A percentile compares a stretch with the other conserved stretches of the same genome.
These are phyloP conservation scores for Clostera curtula DNA, from an alignment of 2,888 invertebrate species.

Conservation along the genomic window DNA sequence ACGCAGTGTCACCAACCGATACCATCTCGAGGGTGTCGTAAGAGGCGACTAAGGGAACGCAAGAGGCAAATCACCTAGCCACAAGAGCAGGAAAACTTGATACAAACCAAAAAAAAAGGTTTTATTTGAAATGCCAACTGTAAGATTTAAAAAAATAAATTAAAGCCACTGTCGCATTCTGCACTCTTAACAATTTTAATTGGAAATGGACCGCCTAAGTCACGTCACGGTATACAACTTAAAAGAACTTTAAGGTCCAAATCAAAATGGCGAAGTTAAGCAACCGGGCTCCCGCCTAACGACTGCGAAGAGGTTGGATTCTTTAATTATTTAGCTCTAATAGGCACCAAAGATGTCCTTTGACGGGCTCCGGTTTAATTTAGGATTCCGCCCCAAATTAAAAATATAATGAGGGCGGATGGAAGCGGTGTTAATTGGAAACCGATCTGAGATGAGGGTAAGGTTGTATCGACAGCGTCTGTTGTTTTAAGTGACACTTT, in stretches of 20 bases:
- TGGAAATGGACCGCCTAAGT: constrained; percentile 23
- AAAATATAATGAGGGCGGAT: constrained; percentile 73
- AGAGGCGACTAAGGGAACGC: too few species aligned
- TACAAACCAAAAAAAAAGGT: too few species aligned
- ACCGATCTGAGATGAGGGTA: constrained; percentile 60
- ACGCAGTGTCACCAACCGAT: too few species aligned
- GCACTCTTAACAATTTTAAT: constrained; percentile 11
- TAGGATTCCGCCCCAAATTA: constrained; percentile 72
- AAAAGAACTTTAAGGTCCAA: constrained; percentile 38
- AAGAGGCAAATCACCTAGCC: too few species aligned
- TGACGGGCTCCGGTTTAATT: constrained; percentile 71
- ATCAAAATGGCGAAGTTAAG: constrained; percentile 59
- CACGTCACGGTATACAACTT: constrained; percentile 21
- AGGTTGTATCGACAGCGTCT: constrained; percentile 31
- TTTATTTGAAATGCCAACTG: too few species aligned
- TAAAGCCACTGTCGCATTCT: not conserved
- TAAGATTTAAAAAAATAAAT: too few species aligned
- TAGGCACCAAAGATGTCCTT: constrained; percentile 67
- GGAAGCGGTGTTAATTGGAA: constrained; percentile 71
- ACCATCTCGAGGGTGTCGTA: too few species aligned
- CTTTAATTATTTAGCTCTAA: constrained; percentile 75
- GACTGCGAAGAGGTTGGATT: constrained; percentile 66
- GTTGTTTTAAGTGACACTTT: constrained; percentile 11
- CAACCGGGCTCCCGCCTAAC: constrained; percentile 59
- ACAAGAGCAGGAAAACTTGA: too few species aligned